Base-by-base conservation (phyloP, 2,888 invertebrate species). In the Mellilla xanthometata region DNA sequence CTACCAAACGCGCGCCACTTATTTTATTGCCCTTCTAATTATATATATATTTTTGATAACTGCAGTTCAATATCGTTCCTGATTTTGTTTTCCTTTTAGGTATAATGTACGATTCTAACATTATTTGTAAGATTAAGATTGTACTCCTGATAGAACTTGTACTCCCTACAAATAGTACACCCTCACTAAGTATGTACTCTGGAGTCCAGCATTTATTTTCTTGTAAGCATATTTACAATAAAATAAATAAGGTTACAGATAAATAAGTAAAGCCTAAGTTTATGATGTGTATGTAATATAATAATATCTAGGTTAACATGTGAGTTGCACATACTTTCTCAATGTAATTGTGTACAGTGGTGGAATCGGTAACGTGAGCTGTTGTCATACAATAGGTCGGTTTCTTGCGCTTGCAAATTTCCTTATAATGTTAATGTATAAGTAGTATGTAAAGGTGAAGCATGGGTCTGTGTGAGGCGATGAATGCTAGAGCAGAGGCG, bases 391-490 rank as follows among this genome's bases (percentile, higher is more conserved):
- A 34, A 27, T 28, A 39, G 33, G 62, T 65, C 62, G 62, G 58
- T 64, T 54, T 59, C 74, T 83, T 81, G 85, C 81, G 83, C 82
- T 66, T 75, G 65, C 75, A 75, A 77, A 82, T 78, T 67, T 68
- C 75, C 77, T 76, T 79, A 72, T 81, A 81, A 39, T 46, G 33
- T 29, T 42, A 36, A 28, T 15, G 19, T 36, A 36, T 36, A 28
- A 28, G 28, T 36, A 47, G 84, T 77, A 71, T 86, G 86, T 83
- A 82, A 77, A 85, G 80, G 72, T 74, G 76, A 72, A 76, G 85
- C 73, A 72, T 78, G 86, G 75, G 74, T 58, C 73, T 70, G 72
- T 85, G 87, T 70, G 69, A 86, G 88, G 64, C 73, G 87, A 87
- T 85, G 88, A 73, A 86, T 88, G 87, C 62, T 74, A 87, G 87